These are phyloP conservation scores for Spea hammondii DNA, from an alignment of 2,797 vertebrate genomes.

Conservation along the genomic window DNA sequence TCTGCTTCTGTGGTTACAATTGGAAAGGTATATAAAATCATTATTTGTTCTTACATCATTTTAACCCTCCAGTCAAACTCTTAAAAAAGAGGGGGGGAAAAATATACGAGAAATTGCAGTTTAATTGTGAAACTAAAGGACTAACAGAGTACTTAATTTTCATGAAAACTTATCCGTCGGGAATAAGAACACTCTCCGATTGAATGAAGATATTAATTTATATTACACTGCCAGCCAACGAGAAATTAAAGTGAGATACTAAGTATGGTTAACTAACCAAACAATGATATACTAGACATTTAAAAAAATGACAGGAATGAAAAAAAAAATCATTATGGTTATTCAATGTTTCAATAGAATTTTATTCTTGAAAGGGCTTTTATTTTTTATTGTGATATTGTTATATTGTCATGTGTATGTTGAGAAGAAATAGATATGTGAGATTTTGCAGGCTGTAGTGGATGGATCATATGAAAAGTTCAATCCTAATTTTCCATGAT, in stretches of 20 bases:
- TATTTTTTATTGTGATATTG: too few species aligned
- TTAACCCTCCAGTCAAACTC: conserved; percentile 7
- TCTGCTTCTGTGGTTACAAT: conserved; percentile 20
- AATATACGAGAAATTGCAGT: conserved; percentile 39
- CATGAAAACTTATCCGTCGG: conserved; percentile 26
- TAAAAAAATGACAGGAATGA: too few species aligned
- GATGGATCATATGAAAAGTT: too few species aligned
- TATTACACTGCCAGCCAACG: conserved; percentile 26
- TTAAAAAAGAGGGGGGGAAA: background rate
- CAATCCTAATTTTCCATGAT: too few species aligned
- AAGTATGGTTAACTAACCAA: conserved; percentile 3
- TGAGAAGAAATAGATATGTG: too few species aligned
- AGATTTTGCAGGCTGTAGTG: too few species aligned
- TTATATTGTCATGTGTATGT: too few species aligned
- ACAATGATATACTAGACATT: background rate
- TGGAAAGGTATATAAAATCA: conserved; percentile 3
- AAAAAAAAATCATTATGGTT: too few species aligned
- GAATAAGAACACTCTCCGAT: conserved; percentile 40
- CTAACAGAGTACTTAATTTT: conserved; percentile 42
- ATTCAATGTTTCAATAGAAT: too few species aligned
- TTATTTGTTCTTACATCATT: conserved; percentile 1
- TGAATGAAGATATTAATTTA: conserved; percentile 39
- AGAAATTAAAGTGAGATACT: conserved; percentile 1
- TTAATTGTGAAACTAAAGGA: conserved; percentile 43
- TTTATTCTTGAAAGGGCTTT: too few species aligned